Evolutionary conservation across 2,113 vertebrate genomes (phyloP).

Genomic region (Semnornis frantzii): DNA sequence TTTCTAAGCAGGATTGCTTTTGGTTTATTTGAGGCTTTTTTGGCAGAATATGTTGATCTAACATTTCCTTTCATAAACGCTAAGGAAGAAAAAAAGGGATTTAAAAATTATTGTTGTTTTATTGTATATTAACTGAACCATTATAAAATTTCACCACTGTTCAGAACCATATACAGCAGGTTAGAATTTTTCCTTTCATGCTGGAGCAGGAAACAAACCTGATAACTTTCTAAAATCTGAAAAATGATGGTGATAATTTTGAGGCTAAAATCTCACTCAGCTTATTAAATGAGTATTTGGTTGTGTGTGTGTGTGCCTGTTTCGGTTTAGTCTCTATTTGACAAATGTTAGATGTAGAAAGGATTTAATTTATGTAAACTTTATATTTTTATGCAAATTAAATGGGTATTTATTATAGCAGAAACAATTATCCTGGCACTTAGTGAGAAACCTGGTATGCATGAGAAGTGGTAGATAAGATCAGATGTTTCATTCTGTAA

Average conservation of each 20-base stretch:
- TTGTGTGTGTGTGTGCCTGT: background rate
- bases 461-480: slow-evolving; percentile 70
- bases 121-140: background rate
- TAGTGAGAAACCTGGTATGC: slow-evolving; percentile 70
- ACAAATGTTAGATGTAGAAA: slow-evolving; percentile 72
- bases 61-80: slow-evolving; percentile 29
- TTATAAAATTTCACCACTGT: slow-evolving; percentile 13
- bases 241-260: slow-evolving; percentile 42
- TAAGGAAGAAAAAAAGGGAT: background rate
- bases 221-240: slow-evolving; percentile 43
- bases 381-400: slow-evolving; percentile 83
- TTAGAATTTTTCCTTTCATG: slow-evolving; percentile 38
- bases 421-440: slow-evolving; percentile 77
- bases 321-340: slow-evolving; percentile 68
- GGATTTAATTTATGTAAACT: slow-evolving; percentile 82
- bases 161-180: background rate
- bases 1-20: slow-evolving; percentile 38
- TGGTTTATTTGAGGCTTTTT: slow-evolving; percentile 46
- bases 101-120: background rate
- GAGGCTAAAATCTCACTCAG: slow-evolving; percentile 48
- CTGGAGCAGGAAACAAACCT: background rate
- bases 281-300: slow-evolving; percentile 61
- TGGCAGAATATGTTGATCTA: slow-evolving; percentile 37
- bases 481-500: slow-evolving; percentile 66
- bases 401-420: slow-evolving; percentile 80